Evolutionary conservation across 1,140 invertebrate genomes (phyloP).

Genomic region (Hesperophylax magnus): DNA sequence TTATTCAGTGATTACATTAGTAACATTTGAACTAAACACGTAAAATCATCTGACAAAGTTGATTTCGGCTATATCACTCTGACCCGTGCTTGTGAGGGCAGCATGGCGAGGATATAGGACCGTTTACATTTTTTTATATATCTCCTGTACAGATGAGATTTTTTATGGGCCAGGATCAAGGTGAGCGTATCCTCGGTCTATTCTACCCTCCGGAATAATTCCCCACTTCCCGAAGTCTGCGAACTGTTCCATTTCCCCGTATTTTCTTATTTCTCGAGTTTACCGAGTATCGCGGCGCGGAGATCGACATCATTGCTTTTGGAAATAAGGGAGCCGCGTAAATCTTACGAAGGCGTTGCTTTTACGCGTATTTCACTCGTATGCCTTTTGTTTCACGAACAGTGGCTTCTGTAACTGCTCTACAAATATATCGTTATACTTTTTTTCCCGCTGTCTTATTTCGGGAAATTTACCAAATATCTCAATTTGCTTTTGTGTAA

Average conservation of each 20-base stretch:
- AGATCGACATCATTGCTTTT: conserved; percentile 40
- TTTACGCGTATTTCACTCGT: conserved; percentile 35
- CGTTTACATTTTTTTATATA: conserved; percentile 50
- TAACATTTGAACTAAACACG: background rate
- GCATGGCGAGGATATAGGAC: conserved; percentile 21
- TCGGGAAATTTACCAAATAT: conserved; percentile 14
- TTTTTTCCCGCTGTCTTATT: conserved; percentile 16
- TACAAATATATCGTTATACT: conserved; percentile 34
- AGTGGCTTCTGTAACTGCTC: conserved; percentile 37
- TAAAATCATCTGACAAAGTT: conserved; percentile 15
- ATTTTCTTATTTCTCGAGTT: conserved; percentile 13
- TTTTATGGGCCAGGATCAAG: conserved; percentile 42
- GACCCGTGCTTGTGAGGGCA: background rate
- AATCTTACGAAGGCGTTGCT: conserved; percentile 37
- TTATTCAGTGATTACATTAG: too few species aligned
- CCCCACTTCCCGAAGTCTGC: background rate
- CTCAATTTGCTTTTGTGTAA: background rate
- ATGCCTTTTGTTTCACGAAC: conserved; percentile 38
- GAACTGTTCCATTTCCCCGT: conserved; percentile 21
- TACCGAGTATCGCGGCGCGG: background rate
- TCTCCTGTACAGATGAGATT: conserved; percentile 45
- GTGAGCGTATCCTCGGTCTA: conserved; percentile 5
- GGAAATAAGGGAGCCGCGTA: conserved; percentile 34
- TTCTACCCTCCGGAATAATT: conserved; percentile 25
- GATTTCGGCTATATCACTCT: background rate